Base-by-base conservation (phyloP, 1,140 invertebrate species). In the Eueides isabella region DNA sequence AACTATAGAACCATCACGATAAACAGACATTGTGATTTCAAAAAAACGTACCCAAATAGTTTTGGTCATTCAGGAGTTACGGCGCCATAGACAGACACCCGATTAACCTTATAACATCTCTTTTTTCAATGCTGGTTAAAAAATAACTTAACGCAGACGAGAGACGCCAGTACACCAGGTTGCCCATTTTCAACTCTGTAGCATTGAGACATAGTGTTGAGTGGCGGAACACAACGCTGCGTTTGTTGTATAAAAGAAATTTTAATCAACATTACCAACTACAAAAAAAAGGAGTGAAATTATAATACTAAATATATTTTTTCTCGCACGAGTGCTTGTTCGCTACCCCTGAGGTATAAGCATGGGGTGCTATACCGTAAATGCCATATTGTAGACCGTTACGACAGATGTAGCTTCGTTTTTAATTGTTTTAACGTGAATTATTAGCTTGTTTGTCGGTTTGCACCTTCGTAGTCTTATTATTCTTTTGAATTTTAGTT, bases 301-400 rank as follows among this genome's bases (percentile, higher is more conserved):
- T 26, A 55, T 55, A 55, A 55, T 55, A 55, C 16, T 44, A 44
- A n/a, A 55, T 2, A 23, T 23, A 16, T 66, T 78, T 66, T 75
- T 74, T 69, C 68, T 75, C 79, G 74, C 74, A 61, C 64, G 61
- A 75, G 38, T 78, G 77, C 65, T 66, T 55, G 23, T 23, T 12
- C 9, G 48, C 23, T 55, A 26, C 23, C 73, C 72, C 26, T 67
- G 61, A 68, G 76, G 77, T 75, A 55, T 23, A 38, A 26, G 33
- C 55, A 30, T 61, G 74, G 69, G 79, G 79, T 81, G 77, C 79
- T 81, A 79, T 79, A 81, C 80, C 79, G 75, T 78, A 71, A 80
- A 78, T 80, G 79, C 79, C 81, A 82, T 82, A 82, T 77, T 82
- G 81, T 72, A 23, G 70, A 71, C 79, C 71, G 79, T 82, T 80